Evolutionary conservation across 2,888 invertebrate species (phyloP), one percentile per base, ranked within the genome.

Genomic region (Machimus rusticus): DNA sequence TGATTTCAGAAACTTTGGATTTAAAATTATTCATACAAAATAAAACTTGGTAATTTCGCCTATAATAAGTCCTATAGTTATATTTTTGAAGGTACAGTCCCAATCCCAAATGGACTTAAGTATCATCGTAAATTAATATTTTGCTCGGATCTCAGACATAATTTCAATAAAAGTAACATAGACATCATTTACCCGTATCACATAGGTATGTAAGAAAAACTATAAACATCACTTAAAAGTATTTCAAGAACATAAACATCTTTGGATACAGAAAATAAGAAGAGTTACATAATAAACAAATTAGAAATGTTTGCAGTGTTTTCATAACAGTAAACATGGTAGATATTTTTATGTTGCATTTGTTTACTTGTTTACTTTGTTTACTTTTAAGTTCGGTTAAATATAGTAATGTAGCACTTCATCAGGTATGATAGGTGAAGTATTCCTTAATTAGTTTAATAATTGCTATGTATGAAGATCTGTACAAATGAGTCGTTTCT

Each of bases 311-410:
- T 85, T 85, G 85, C 85, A 85, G 85, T 85, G 85, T 85, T 85
- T 85, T 85, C 28, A 74, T 85, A 74, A 31, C 85, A 74, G 74
- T 85, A 74, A 74, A 85, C 85, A 85, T 74, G 74, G 12, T 74
- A 46, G 43, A 85, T 85, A 84, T 66, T 57, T 85, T 85, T 85
- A 85, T 85, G 85, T 85, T 85, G 85, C 85, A 85, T 85, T 85
- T 85, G 85, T 85, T 85, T 85, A 85, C 85, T 85, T 85, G 85
- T 85, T 85, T 85, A 85, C 31, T 85, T 85, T 85, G 85, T 74
- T 43, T 85, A 23, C 43, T 46, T 43, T 84, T 66, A 19, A 66
- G 66, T 66, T 66, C 66, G 66, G 66, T 84, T 84, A 31, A 28
- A 74, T 74, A 84, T 84, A 74, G 37, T 37, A 66, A 74, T 85